Evolutionary conservation across 2,113 vertebrate genomes (phyloP).

Genomic region (Parotia lawesii): DNA sequence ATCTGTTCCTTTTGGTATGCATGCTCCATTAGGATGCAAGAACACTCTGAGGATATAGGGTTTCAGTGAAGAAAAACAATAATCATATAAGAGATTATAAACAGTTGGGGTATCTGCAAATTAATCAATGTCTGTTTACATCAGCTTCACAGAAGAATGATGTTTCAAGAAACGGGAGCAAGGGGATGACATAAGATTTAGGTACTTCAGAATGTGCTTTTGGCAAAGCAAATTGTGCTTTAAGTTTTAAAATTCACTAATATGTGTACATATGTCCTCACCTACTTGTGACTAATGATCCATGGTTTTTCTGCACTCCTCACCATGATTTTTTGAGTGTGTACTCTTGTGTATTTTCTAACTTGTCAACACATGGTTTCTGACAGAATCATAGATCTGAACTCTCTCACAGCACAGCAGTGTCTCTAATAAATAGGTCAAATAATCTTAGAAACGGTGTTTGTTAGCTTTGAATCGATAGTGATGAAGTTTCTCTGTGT

Average conservation of each 20-base stretch:
- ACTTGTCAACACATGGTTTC: not conserved
- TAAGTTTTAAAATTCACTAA: not conserved
- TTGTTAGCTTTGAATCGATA: conserved; percentile 17
- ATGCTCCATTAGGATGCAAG: not conserved
- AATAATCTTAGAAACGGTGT: conserved; percentile 4
- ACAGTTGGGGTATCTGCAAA: not conserved
- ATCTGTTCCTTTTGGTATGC: not conserved
- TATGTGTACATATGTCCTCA: not conserved
- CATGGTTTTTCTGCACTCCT: not conserved
- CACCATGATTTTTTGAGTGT: not conserved
- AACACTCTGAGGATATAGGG: not conserved
- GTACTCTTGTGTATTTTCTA: conserved; percentile 11
- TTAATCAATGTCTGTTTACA: not conserved
- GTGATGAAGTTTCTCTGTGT: conserved; percentile 49
- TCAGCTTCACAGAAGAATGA: not conserved
- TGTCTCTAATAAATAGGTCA: conserved; percentile 16
- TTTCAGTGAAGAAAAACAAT: not conserved
- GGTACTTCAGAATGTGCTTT: not conserved
- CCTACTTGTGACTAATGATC: not conserved
- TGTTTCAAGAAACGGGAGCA: not conserved
- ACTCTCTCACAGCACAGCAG: not conserved
- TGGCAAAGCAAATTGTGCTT: not conserved
- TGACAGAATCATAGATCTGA: conserved; percentile 30
- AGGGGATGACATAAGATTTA: not conserved
- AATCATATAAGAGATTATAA: not conserved